Percentiles rank a stretch among this genome's conserved stretches.
These are phyloP conservation scores for Psophia crepitans DNA, from an alignment of 2,113 vertebrate species.

Conservation along the genomic window DNA sequence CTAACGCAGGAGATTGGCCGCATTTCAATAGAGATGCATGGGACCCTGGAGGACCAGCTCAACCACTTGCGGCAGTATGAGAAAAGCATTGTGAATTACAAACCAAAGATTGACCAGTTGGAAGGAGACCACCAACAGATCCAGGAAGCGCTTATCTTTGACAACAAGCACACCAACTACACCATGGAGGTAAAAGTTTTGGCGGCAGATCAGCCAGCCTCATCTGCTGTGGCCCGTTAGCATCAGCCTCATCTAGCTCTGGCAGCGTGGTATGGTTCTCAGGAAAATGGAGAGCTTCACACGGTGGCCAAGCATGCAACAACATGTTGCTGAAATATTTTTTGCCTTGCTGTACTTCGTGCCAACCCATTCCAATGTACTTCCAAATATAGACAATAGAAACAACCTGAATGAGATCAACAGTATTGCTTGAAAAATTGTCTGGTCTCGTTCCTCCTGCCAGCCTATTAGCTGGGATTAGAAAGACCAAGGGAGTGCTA, in stretches of 20 bases:
- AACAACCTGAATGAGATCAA: neutral
- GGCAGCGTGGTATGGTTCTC: neutral
- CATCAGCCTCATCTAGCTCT: neutral
- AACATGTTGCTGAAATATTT: neutral
- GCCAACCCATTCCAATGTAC: neutral
- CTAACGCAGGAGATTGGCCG: slow-evolving; percentile 90
- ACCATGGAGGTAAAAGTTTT: slow-evolving; percentile 91
- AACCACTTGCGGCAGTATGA: slow-evolving; percentile 94
- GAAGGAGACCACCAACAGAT: slow-evolving; percentile 98
- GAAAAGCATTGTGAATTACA: slow-evolving; percentile 98
- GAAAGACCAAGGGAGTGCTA: neutral
- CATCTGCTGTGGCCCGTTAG: neutral
- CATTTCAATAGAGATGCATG: slow-evolving; percentile 98
- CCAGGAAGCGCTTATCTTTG: slow-evolving; percentile 96
- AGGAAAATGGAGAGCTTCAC: neutral
- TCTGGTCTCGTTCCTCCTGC: neutral
- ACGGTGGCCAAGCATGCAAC: neutral
- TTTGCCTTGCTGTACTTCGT: neutral
- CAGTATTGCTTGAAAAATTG: neutral
- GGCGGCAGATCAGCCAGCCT: neutral
- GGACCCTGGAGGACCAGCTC: slow-evolving; percentile 97
- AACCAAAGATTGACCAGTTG: slow-evolving; percentile 98
- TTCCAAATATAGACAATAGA: neutral
- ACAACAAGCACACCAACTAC: slow-evolving; percentile 99
- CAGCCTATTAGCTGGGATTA: neutral